Base-by-base conservation (phyloP, 2,888 invertebrate genomes). In the Diarsia mendica region DNA sequence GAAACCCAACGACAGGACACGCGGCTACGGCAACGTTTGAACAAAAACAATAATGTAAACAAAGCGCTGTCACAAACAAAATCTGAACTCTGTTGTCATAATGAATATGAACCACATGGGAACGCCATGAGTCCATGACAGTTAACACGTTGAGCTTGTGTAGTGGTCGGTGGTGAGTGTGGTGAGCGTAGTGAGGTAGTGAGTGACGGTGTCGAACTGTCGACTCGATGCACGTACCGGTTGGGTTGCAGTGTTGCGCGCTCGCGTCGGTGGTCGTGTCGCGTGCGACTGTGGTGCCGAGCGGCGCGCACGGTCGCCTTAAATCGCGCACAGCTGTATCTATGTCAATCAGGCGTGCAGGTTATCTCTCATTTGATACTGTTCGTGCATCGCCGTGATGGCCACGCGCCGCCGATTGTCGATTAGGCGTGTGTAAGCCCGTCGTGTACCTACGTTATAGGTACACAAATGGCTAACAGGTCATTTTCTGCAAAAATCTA, bases 341-440 rank as follows among this genome's bases (percentile, higher is more conserved):
- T 74, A 51, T 64, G 74, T n/a, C 79, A 80, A 58, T 80, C 81
- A 83, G 75, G 77, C 87, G 79, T 86, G 81, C 20, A 79, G 66
- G 65, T 80, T 79, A 86, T 85, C 85, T 81, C 73, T 23, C 5
- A 13, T 20, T 23, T n/a, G 60, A 63, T 63, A 68, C 33, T 58
- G 23, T 55, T 53, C 58, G 49, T 44, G 73, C 64, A 61, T 49
- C 55, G 20, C 28, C 8, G 44, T 63, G n/a, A 63, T 63, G 44
- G 60, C 61, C 60, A 15, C 70, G 60, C 68, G 15, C 44, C 39
- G 51, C 65, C 49, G 64, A n/a, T 60, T n/a, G 69, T 23, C 64
- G 48, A 64, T 63, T 46, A 61, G 44, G 23, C 67, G 60, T 39
- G 51, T 60, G 51, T 60, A 64, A 72, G 61, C 44, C 46, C 39